Conservation (phyloP, 2,888 invertebrate species). For the Diarsia brunnea region DNA sequence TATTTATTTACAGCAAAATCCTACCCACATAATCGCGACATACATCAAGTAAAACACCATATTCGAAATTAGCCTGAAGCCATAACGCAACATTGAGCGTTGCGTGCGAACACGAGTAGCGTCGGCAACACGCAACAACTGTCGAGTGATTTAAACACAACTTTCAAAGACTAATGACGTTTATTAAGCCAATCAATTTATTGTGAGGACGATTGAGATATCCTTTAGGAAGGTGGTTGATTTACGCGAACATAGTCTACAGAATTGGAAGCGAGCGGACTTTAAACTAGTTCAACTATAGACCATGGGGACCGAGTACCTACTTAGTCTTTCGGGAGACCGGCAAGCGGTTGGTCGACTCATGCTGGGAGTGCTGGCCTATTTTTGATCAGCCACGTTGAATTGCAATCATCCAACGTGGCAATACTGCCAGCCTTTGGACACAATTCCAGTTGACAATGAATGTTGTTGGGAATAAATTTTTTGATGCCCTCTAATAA, state of each 20-base stretch:
- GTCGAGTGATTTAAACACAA: constrained; percentile 83
- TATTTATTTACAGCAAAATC: constrained; percentile 5
- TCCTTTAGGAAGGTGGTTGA: constrained; percentile 71
- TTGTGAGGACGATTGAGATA: constrained; percentile 86
- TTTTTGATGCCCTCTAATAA: no score
- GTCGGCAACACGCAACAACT: constrained; percentile 81
- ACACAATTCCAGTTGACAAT: no score
- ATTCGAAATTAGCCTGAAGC: constrained; percentile 65
- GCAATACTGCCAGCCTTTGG: no score
- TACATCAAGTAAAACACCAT: constrained; percentile 53
- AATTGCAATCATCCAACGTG: no score
- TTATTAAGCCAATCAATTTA: constrained; percentile 89
- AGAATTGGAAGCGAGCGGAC: neutral
- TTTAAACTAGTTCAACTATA: neutral
- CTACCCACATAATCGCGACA: constrained; percentile 25
- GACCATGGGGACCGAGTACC: no score
- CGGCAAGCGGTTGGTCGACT: no score
- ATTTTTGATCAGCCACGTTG: no score
- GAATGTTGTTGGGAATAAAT: no score
- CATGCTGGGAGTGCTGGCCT: no score
- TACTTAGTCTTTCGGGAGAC: no score
- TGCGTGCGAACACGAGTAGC: constrained; percentile 87
- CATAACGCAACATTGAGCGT: constrained; percentile 63
- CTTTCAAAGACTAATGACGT: constrained; percentile 87
- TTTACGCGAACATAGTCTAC: constrained; percentile 36